Conservation (phyloP, 1,140 invertebrate genomes). For the Hycleus cichorii region DNA sequence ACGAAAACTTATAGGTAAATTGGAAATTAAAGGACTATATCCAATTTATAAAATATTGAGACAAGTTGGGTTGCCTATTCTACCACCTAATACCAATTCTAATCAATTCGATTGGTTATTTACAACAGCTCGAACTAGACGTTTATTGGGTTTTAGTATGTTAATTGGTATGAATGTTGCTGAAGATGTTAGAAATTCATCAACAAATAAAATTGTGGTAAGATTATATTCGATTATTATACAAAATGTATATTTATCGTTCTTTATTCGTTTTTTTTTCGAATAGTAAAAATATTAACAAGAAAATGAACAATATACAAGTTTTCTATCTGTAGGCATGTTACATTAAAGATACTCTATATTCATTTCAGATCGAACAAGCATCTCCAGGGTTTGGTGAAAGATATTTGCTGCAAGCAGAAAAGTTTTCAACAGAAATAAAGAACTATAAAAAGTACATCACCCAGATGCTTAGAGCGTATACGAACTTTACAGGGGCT, state of each 20-base stretch:
- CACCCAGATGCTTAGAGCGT: conserved; percentile 48
- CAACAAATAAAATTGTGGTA: conserved; percentile 55
- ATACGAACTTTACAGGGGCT: conserved; percentile 42
- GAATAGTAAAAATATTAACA: background rate
- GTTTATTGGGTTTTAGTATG: conserved; percentile 51
- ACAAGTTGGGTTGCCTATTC: conserved; percentile 43
- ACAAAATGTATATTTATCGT: background rate
- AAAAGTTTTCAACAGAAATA: conserved; percentile 53
- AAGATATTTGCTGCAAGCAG: conserved; percentile 52
- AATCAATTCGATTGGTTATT: conserved; percentile 43
- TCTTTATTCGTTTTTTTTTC: too few species aligned
- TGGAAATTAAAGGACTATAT: conserved; percentile 50
- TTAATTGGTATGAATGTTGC: conserved; percentile 56
- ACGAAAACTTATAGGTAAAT: conserved; percentile 42
- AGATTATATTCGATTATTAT: conserved; percentile 17
- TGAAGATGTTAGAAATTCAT: conserved; percentile 57
- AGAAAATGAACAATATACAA: background rate
- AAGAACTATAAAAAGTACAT: conserved; percentile 55
- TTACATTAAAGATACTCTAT: background rate
- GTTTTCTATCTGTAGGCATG: background rate
- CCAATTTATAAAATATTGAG: conserved; percentile 48
- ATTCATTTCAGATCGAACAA: conserved; percentile 52
- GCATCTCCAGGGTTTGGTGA: conserved; percentile 59
- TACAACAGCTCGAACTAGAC: conserved; percentile 45
- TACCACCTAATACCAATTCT: conserved; percentile 40